Percentiles rank a stretch among this genome's conserved stretches.
Conservation (phyloP, 2,113 vertebrate species). For the Tetrao urogallus region DNA sequence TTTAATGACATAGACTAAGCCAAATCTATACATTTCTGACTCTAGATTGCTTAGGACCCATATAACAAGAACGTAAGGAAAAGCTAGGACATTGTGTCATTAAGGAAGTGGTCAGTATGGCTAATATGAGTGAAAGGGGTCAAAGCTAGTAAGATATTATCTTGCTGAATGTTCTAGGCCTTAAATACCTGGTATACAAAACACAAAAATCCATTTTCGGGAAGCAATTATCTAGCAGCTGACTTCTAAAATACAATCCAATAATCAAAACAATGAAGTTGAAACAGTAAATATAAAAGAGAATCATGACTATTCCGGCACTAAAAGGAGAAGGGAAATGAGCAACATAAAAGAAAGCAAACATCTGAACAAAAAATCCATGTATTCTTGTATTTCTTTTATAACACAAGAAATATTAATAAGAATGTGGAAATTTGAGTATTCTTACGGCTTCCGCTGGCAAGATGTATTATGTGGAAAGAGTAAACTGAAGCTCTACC, state of each 20-base stretch:
- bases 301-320: neutral
- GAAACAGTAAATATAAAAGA: neutral
- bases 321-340: neutral
- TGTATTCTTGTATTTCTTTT: neutral
- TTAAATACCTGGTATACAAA: neutral
- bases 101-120: neutral
- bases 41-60: neutral
- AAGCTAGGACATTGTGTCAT: neutral
- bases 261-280: neutral
- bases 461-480: neutral
- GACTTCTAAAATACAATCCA: neutral
- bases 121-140: neutral
- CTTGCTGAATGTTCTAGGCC: neutral
- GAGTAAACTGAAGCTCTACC: neutral
- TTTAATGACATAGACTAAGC: neutral
- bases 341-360: neutral
- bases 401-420: neutral
- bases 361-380: neutral
- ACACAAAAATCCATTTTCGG: neutral
- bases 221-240: neutral
- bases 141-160: neutral
- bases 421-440: neutral
- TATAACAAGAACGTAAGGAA: neutral
- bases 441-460: neutral
- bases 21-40: neutral